A percentile compares a stretch with the other conserved stretches of the same genome.
Evolutionary conservation across 1,140 invertebrate genomes (phyloP).

Genomic region (Chelonus insularis): DNA sequence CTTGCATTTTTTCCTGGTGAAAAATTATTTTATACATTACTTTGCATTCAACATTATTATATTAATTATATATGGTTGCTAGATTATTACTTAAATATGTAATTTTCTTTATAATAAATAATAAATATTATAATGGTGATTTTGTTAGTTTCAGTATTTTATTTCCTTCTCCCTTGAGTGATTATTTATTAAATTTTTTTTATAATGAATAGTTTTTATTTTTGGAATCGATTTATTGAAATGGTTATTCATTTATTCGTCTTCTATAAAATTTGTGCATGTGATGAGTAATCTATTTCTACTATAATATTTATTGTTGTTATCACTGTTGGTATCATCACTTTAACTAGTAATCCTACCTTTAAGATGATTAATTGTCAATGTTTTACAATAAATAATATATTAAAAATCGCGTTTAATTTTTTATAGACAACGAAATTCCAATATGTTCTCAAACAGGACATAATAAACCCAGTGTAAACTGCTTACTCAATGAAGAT

Average conservation of each 20-base stretch:
- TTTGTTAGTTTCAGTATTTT: slow-evolving; percentile 24
- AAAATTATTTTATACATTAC: not conserved
- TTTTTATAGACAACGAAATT: slow-evolving; percentile 61
- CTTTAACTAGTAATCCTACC: too few species aligned
- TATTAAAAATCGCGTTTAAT: slow-evolving; percentile 7
- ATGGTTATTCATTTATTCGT: slow-evolving; percentile 25
- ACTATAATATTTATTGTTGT: too few species aligned
- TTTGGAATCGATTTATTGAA: slow-evolving; percentile 33
- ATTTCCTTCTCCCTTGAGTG: slow-evolving; percentile 22
- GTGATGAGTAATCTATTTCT: too few species aligned
- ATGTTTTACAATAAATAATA: too few species aligned
- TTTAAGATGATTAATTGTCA: too few species aligned
- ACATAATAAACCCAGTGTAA: slow-evolving; percentile 59
- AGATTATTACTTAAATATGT: slow-evolving; percentile 21
- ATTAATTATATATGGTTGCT: not conserved
- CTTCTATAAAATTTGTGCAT: not conserved
- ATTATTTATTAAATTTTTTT: slow-evolving; percentile 3
- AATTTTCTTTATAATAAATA: slow-evolving; percentile 22
- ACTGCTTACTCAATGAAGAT: slow-evolving; percentile 65
- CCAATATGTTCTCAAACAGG: slow-evolving; percentile 61
- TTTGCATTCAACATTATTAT: not conserved
- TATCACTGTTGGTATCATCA: too few species aligned
- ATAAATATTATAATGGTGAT: slow-evolving; percentile 24
- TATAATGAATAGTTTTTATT: slow-evolving; percentile 27
- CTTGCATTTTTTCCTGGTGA: too few species aligned